These are phyloP conservation scores for Variabilichromis moorii DNA, from an alignment of 2,113 vertebrate species.

Conservation along the genomic window DNA sequence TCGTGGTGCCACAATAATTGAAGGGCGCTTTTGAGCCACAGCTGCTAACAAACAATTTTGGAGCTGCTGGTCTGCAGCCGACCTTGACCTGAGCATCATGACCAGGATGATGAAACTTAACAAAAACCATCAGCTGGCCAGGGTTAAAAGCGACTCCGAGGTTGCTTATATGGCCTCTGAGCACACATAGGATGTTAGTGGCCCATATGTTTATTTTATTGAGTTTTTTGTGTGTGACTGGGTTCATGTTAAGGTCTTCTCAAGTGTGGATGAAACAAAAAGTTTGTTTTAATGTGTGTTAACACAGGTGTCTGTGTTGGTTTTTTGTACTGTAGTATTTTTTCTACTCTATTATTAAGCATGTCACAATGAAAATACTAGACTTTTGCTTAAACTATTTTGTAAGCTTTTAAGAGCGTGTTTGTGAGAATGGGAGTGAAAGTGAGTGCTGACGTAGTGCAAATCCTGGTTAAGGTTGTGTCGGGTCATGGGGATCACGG, in stretches of 20 bases:
- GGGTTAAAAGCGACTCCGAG: background rate
- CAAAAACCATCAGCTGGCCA: slow-evolving; percentile 16
- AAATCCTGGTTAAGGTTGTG: slow-evolving; percentile 25
- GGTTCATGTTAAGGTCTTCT: background rate
- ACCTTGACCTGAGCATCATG: slow-evolving; percentile 48
- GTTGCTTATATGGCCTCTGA: background rate
- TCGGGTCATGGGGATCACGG: slow-evolving; percentile 34
- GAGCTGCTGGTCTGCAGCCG: slow-evolving; percentile 1
- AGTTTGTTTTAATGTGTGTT: background rate
- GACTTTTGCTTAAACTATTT: background rate
- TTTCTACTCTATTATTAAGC: background rate
- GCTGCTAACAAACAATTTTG: slow-evolving; percentile 47
- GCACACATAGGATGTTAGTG: background rate
- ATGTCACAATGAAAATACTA: background rate
- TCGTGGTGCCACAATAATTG: slow-evolving; percentile 55
- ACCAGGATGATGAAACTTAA: slow-evolving; percentile 31
- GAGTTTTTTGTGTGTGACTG: background rate
- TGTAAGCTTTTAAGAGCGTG: background rate
- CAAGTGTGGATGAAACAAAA: background rate
- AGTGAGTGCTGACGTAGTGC: background rate
- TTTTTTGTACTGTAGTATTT: background rate
- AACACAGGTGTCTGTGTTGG: background rate
- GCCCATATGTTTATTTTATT: background rate
- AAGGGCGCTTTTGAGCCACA: slow-evolving; percentile 47
- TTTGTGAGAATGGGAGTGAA: background rate